Base-by-base conservation (phyloP, 2,888 invertebrate species). In the Ichneumoninae sp. region DNA sequence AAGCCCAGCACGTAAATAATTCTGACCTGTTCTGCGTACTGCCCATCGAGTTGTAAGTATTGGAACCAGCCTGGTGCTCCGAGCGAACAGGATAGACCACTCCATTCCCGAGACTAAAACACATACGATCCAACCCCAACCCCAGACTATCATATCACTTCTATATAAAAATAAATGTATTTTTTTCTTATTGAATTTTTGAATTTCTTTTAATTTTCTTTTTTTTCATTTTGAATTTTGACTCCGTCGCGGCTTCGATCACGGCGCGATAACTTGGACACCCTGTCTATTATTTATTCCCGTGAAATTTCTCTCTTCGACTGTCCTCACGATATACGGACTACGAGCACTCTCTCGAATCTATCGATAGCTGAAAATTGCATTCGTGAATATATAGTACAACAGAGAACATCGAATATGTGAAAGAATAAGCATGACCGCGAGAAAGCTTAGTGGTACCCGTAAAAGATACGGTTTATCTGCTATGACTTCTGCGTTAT, bases 1-100 rank as follows among this genome's bases (percentile, higher is more conserved):
- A 79, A 74, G 63, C 82, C 65, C 71, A 57, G 69, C 87, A 85
- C 88, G 44, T 91, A 88, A 88, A 86, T 86, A 88, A 89, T 91
- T 96, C 97, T 96, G 96, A 97, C 96, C 97, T 97, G 95, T 96
- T 96, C 94, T 96, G 96, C 94, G 96, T 97, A 95, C 96, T 96
- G 95, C 97, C 98, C 98, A 98, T 98, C 91, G 98, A 97, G 95
- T 98, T 96, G 96, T 98, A 98, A 92, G 95, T 95, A 94, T 95
- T 95, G 93, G 95, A 94, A 91, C 95, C 95, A 93, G 95, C 95
- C 94, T 97, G 96, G 93, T 95, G 95, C 92, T 95, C 95, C 91
- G 96, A 95, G 92, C 97, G 96, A 94, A 97, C 97, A 91, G 97
- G 97, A 95, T 95, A 98, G 94, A 95, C 96, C 94, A 97, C 96